Evolutionary conservation across 1,140 invertebrate species (phyloP), one percentile per base, ranked within the genome.

Genomic region (Trachymyrmex cornetzi): DNA sequence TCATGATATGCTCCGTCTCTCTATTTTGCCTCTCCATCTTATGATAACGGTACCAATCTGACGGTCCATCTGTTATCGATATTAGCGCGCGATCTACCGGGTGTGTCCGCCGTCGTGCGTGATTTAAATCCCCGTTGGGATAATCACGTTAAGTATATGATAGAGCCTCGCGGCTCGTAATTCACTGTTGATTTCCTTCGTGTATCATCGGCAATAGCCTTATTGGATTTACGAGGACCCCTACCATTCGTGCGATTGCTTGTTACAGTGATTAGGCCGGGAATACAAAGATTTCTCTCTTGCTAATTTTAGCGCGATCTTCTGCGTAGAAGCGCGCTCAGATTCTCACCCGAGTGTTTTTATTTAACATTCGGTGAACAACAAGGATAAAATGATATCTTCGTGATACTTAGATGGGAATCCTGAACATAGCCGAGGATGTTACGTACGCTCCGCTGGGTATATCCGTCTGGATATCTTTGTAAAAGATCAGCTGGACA

Each of bases 11-110:
- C 38, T 59, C 12, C 22, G 24, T 66, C 38, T 59, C 50, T 53
- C 66, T 81, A 61, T 86, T 77, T 89, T 64, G 48, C 61, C 64
- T 87, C n/a, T 84, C 30, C 71, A 87, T 79, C 74, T 53, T 44
- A 2, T 53, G 34, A 75, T 89, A 90, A 90, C 48, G 48, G 48
- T 50, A 50, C 48, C 48, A 16, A 50, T 50, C 48, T 55, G n/a
- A 57, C 72, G 87, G 85, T 87, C 89, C 34, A 19, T 34, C n/a
- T 50, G 14, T 55, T 74, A 90, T 87, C 71, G 38, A 11, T 30
- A 48, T 85, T 85, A 69, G 3, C 38, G 44, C 38, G 27, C 27
- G 48, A 55, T 72, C 30, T 44, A 66, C 44, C 22, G 24, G 30
- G 48, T n/a, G 30, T 77, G 64, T 59, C 55, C n/a, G 55, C 7